Evolutionary conservation across 2,797 vertebrate species (phyloP).

Genomic region (Chromobotia macracanthus): DNA sequence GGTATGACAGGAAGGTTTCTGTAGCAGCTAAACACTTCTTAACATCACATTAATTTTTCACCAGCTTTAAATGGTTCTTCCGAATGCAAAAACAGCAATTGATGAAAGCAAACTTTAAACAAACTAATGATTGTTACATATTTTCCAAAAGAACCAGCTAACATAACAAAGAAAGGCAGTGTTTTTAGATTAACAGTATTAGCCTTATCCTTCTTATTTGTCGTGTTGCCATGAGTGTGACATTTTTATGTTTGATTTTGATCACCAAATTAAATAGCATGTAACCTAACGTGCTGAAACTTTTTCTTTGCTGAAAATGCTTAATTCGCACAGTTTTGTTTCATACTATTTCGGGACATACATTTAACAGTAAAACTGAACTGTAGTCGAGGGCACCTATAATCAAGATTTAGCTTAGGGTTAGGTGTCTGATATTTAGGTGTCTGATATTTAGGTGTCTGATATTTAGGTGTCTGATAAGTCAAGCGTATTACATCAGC

Average conservation of each 20-base stretch:
- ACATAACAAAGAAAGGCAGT: not conserved
- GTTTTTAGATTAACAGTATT: not conserved
- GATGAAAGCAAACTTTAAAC: not conserved
- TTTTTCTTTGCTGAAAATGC: conserved; percentile 3
- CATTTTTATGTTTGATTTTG: conserved; percentile 22
- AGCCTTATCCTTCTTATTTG: not conserved
- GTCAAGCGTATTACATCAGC: not conserved
- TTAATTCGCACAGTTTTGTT: not conserved
- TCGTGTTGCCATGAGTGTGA: conserved; percentile 3
- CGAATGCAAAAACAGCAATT: not conserved
- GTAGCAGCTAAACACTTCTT: not conserved
- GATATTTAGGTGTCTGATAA: too few relatives aligned
- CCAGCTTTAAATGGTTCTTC: conserved; percentile 18
- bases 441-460: too few relatives aligned
- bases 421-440: too few relatives aligned
- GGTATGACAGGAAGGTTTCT: not conserved
- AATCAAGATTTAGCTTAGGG: too few relatives aligned
- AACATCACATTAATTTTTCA: conserved; percentile 3
- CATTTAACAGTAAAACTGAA: too few relatives aligned
- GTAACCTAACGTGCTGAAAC: not conserved
- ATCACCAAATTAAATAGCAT: conserved; percentile 38
- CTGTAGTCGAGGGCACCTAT: too few relatives aligned
- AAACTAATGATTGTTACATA: not conserved
- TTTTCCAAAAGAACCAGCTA: not conserved
- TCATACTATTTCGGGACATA: not conserved